Percentiles rank a stretch among this genome's conserved stretches.
Conservation (phyloP, 1,140 invertebrate species). For the Bombus soroeensis region DNA sequence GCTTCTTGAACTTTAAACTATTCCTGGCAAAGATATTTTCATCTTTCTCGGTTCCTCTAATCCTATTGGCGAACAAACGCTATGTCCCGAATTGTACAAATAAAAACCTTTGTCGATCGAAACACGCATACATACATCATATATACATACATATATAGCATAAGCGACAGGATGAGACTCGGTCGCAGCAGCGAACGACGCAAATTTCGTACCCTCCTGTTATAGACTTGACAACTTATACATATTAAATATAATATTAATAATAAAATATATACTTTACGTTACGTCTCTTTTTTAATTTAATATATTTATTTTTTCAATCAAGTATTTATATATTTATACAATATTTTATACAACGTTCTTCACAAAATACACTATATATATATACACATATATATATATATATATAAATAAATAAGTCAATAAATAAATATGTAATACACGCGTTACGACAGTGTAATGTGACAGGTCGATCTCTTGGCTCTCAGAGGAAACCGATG, state of each 20-base stretch:
- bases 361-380: slow-evolving; percentile 69
- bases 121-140: too few relatives aligned
- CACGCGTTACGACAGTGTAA: slow-evolving; percentile 61
- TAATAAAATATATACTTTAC: slow-evolving; percentile 74
- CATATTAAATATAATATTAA: slow-evolving; percentile 55
- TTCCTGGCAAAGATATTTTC: not conserved
- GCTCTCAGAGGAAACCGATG: slow-evolving; percentile 76
- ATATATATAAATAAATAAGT: slow-evolving; percentile 30
- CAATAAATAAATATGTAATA: slow-evolving; percentile 15
- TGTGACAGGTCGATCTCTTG: slow-evolving; percentile 79
- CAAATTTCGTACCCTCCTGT: slow-evolving; percentile 53
- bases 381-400: slow-evolving; percentile 37
- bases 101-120: too few relatives aligned
- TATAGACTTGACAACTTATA: slow-evolving; percentile 66
- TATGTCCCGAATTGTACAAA: not conserved
- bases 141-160: not conserved
- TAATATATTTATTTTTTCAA: slow-evolving; percentile 83
- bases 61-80: not conserved
- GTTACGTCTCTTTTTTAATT: slow-evolving; percentile 81
- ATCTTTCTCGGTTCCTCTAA: not conserved
- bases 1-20: not conserved
- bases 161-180: not conserved
- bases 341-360: slow-evolving; percentile 82
- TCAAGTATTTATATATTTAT: slow-evolving; percentile 82
- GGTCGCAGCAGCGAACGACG: slow-evolving; percentile 37